phyloP scores from a whole-genome alignment of 2,797 vertebrate genomes.

The Vipera latastei region DNA sequence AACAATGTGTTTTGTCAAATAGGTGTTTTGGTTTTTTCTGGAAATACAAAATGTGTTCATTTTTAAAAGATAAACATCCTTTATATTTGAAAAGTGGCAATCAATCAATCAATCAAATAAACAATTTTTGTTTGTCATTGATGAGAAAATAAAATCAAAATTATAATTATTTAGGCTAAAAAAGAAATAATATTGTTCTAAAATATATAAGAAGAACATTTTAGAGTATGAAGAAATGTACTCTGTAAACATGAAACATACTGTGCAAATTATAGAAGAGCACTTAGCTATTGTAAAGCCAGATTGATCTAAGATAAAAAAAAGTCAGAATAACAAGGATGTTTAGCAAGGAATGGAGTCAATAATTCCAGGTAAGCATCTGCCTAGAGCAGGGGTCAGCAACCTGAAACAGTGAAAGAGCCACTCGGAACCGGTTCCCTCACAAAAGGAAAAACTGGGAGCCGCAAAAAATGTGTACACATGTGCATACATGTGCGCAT shows the following conservation, averaged over 20 bases:
- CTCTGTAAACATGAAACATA: not conserved
- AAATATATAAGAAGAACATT: not conserved
- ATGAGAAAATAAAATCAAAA: not conserved
- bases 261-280: not conserved
- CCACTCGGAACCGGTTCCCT: too few relatives aligned
- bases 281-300: not conserved
- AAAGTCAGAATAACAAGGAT: not conserved
- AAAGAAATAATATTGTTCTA: not conserved
- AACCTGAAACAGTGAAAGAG: too few relatives aligned
- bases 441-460: too few relatives aligned
- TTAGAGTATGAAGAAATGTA: not conserved
- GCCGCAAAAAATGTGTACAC: too few relatives aligned
- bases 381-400: too few relatives aligned
- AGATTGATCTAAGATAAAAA: not conserved
- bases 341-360: not conserved
- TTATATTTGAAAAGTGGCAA: not conserved
- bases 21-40: not conserved
- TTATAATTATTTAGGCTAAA: not conserved
- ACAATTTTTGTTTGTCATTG: not conserved
- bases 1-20: constrained; percentile 29
- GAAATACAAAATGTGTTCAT: not conserved
- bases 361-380: not conserved
- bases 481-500: too few relatives aligned
- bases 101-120: not conserved
- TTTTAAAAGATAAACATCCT: not conserved